Evolutionary conservation across 2,113 vertebrate species (phyloP).

Genomic region (Odocoileus virginianus): DNA sequence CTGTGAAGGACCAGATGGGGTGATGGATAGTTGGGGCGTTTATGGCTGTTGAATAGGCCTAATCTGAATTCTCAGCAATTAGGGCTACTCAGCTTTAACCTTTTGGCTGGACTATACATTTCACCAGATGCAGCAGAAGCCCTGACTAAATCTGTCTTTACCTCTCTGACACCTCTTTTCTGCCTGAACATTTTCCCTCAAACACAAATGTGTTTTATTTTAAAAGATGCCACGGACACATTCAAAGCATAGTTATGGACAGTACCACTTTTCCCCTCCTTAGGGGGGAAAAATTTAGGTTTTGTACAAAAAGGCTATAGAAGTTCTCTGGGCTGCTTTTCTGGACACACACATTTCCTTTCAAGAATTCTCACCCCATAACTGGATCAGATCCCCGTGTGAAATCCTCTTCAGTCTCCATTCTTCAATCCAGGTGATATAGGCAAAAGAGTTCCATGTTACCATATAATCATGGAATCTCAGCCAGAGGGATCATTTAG

Average conservation of each 20-base stretch:
- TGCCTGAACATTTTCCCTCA: neutral
- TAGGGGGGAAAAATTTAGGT: neutral
- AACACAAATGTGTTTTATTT: neutral
- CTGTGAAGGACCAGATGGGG: slow-evolving; percentile 18
- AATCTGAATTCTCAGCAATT: slow-evolving; percentile 53
- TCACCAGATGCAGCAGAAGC: slow-evolving; percentile 41
- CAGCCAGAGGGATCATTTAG: neutral
- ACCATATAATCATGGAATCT: neutral
- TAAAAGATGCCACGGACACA: neutral
- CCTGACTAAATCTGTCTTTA: slow-evolving; percentile 38
- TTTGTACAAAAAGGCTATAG: neutral
- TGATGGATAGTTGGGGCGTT: slow-evolving; percentile 1
- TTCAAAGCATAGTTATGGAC: neutral
- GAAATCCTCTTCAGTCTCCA: neutral
- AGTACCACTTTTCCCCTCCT: neutral
- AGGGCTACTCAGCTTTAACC: slow-evolving; percentile 45
- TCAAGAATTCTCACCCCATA: neutral
- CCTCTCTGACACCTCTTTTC: neutral
- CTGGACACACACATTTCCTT: neutral
- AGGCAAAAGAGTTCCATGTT: neutral
- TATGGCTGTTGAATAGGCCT: slow-evolving; percentile 49
- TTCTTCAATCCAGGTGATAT: slow-evolving; percentile 1
- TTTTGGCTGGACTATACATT: slow-evolving; percentile 35
- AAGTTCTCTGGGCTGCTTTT: neutral
- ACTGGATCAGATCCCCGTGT: neutral